These are phyloP conservation scores for Ostrea denselamellosa DNA, from an alignment of 1,140 invertebrate genomes.

Conservation along the genomic window DNA sequence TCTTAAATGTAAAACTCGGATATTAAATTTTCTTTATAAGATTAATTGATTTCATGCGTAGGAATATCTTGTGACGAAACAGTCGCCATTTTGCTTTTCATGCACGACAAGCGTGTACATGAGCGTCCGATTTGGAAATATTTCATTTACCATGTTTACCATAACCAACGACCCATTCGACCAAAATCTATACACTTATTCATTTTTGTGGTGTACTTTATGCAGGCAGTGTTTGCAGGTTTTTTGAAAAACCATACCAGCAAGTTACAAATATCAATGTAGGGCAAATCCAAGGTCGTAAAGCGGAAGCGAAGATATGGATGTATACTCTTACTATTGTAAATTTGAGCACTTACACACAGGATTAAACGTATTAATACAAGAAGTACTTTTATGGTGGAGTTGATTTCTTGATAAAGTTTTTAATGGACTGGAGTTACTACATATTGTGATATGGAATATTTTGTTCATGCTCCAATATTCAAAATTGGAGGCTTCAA, in stretches of 20 bases:
- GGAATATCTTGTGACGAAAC: not conserved
- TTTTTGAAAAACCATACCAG: not conserved
- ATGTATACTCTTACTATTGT: not conserved
- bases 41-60: too few relatives aligned
- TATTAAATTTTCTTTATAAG: too few relatives aligned
- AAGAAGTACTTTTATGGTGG: not conserved
- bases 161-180: not conserved
- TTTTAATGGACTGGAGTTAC: conserved; percentile 14
- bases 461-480: not conserved
- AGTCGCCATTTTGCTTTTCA: not conserved
- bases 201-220: not conserved
- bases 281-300: conserved; percentile 9
- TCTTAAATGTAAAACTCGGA: too few relatives aligned
- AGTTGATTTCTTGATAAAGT: not conserved
- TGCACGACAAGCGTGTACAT: not conserved
- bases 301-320: not conserved
- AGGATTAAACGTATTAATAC: not conserved
- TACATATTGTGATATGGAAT: not conserved
- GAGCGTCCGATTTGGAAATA: not conserved
- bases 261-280: not conserved
- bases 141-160: not conserved
- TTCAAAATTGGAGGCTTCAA: not conserved
- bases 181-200: not conserved
- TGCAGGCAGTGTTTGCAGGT: not conserved
- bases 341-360: not conserved